Conservation (phyloP, 2,888 invertebrate species). For the Zootermopsis nevadensis region DNA sequence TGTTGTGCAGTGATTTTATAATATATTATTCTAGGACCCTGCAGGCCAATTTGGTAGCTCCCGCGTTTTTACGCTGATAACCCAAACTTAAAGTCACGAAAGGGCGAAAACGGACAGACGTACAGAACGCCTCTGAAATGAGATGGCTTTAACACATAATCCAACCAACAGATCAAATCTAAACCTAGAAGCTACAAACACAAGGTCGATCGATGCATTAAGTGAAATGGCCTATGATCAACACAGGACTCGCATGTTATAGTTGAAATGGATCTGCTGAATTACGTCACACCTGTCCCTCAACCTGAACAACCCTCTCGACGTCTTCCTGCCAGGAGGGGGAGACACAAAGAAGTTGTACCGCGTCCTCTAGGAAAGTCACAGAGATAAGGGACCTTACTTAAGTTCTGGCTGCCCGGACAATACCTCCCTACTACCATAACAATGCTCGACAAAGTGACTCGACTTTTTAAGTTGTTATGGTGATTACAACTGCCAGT, state of each 20-base stretch:
- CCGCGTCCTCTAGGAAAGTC: neutral
- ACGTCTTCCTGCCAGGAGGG: neutral
- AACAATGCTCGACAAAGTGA: neutral
- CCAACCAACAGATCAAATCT: no score
- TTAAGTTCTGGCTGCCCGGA: neutral
- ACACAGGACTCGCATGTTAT: neutral
- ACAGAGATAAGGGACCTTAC: neutral
- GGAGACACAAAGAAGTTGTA: neutral
- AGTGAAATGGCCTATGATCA: neutral
- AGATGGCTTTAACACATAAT: no score
- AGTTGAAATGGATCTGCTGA: neutral
- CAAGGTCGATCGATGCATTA: neutral
- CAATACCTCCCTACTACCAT: neutral
- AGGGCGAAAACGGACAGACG: no score
- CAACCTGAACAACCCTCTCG: neutral
- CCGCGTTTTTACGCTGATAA: no score
- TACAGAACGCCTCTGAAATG: no score
- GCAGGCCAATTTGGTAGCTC: no score
- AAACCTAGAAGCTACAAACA: neutral
- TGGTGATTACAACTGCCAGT: neutral
- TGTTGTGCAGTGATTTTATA: no score
- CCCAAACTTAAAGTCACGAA: no score
- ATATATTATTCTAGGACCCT: no score
- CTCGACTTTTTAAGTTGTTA: slow-evolving; percentile 18
- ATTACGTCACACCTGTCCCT: slow-evolving; percentile 9